Base-by-base conservation (phyloP, 2,888 invertebrate genomes). In the Hedya salicella region DNA sequence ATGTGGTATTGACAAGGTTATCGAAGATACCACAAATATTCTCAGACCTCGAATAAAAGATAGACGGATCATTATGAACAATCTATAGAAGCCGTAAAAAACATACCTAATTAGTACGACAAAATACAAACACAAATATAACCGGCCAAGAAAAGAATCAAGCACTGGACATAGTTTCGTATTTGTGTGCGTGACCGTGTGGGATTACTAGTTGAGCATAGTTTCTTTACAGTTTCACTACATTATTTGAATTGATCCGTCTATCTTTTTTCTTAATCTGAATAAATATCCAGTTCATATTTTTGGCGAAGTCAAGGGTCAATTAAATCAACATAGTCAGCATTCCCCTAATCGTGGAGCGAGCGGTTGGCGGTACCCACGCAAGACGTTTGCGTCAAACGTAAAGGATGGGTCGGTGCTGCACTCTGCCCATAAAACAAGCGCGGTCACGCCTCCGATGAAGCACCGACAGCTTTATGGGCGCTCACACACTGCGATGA, bases 391-490 rank as follows among this genome's bases (percentile, higher is more conserved):
- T 46, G 19, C 54, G 42, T 53, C 53, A 54, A 52, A 48, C 52
- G 52, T 61, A 60, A 60, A 48, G 56, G 48, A 69, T 56, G 59
- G 68, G 25, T 64, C 36, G 46, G 56, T 36, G 54, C 48, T 65
- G 61, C 56, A 63, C 60, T 68, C 74, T 72, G 83, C 69, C 83
- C 86, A 83, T 89, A 89, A 86, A 88, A 84, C 84, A 87, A 81
- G 72, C 72, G 70, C 68, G 77, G 78, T 75, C 84, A 86, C 88
- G 88, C 89, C 89, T 85, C 74, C 79, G 80, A 81, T 87, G 89
- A 90, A 87, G 79, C 85, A 85, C 79, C 70, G 88, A 88, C 88
- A 87, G 82, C 72, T 89, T 88, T 84, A 86, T 82, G 66, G 40
- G 13, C n/a, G 4, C 17, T 25, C 13, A 25, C 40, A 50, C 11